A percentile compares a stretch with the other conserved stretches of the same genome.
phyloP scores from a whole-genome alignment of 2,888 invertebrate genomes.

The Meteorus colon region DNA sequence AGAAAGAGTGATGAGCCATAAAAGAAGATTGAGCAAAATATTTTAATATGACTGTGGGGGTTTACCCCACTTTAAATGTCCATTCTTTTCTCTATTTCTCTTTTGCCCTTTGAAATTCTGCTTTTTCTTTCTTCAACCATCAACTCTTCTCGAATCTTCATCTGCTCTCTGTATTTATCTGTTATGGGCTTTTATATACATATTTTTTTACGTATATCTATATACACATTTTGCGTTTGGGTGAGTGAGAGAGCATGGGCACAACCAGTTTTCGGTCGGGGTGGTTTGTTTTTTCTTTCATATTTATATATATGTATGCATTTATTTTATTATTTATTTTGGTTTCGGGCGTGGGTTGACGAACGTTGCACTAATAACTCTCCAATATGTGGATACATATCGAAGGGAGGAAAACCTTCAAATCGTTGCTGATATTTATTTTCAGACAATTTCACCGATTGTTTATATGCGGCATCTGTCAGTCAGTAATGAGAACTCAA shows the following conservation, averaged over 20 bases:
- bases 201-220: not conserved
- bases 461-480: not conserved
- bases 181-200: not conserved
- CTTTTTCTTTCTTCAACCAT: not conserved
- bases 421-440: not conserved
- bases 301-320: slow-evolving; percentile 27
- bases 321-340: slow-evolving; percentile 40
- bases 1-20: not conserved
- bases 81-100: not conserved
- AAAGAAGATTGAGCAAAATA: slow-evolving; percentile 2
- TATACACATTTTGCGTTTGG: not conserved
- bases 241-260: slow-evolving; percentile 7
- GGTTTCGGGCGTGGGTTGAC: slow-evolving; percentile 61
- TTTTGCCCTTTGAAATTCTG: not conserved
- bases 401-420: not conserved
- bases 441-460: not conserved
- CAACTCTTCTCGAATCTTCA: slow-evolving; percentile 14
- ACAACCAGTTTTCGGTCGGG: slow-evolving; percentile 64
- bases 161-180: slow-evolving; percentile 2
- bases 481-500: not conserved
- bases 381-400: slow-evolving; percentile 59
- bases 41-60: not conserved
- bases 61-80: not conserved
- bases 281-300: slow-evolving; percentile 17
- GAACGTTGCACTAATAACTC: slow-evolving; percentile 67